A percentile compares a stretch with the other conserved stretches of the same genome.
Evolutionary conservation across 2,113 vertebrate genomes (phyloP).

Genomic region (Lasiurus borealis): DNA sequence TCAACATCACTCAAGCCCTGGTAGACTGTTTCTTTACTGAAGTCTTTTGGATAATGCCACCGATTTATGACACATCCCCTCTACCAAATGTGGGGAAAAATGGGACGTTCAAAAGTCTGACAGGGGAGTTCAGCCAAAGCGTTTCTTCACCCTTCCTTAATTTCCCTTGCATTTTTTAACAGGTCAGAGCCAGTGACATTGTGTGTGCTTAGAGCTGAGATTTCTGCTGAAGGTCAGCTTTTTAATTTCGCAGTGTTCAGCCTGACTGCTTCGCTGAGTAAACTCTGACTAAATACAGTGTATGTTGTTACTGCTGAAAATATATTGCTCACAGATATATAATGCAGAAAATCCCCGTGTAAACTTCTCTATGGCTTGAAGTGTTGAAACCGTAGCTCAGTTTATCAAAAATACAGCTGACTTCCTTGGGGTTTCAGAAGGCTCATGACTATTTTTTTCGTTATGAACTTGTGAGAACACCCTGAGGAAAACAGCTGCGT

Average conservation of each 20-base stretch:
- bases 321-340: constrained; percentile 79
- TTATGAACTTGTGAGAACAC: constrained; percentile 87
- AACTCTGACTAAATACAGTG: constrained; percentile 77
- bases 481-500: constrained; percentile 90
- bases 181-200: constrained; percentile 72
- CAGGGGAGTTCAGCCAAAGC: constrained; percentile 32
- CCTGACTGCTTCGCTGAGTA: constrained; percentile 67
- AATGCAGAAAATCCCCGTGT: constrained; percentile 83
- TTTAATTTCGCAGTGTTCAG: constrained; percentile 82
- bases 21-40: constrained; percentile 20
- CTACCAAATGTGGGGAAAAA: constrained; percentile 50
- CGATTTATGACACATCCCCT: constrained; percentile 62
- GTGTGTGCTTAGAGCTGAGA: constrained; percentile 74
- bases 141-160: constrained; percentile 52
- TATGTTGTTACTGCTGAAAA: constrained; percentile 82
- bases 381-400: constrained; percentile 88
- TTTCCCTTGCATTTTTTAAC: constrained; percentile 72
- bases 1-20: background rate
- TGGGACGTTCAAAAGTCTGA: background rate
- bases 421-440: constrained; percentile 86
- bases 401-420: constrained; percentile 90
- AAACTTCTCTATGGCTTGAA: constrained; percentile 87
- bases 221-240: constrained; percentile 78
- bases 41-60: background rate
- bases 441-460: constrained; percentile 86